Base-by-base conservation (phyloP, 2,888 invertebrate genomes). In the Erpobdella octoculata region DNA sequence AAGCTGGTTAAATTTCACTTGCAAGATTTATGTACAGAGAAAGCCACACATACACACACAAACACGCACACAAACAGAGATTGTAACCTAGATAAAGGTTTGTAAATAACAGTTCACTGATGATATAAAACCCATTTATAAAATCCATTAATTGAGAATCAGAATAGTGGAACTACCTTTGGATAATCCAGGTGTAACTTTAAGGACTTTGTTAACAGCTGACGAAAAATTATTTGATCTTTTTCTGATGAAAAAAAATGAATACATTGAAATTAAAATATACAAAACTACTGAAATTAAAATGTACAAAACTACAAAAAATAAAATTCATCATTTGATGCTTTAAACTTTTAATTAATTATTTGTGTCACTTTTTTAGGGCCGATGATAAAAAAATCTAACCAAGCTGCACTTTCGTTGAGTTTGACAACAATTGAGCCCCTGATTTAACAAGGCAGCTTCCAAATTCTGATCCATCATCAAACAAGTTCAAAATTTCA, bases 141-240 rank as follows among this genome's bases (percentile, higher is more conserved):
- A n/a, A n/a, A n/a, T n/a, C n/a, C n/a, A n/a, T n/a, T n/a, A n/a
- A n/a, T n/a, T n/a, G n/a, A n/a, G n/a, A n/a, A n/a, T n/a, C n/a
- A n/a, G n/a, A n/a, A n/a, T n/a, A n/a, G n/a, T n/a, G n/a, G n/a
- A n/a, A n/a, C n/a, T n/a, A 62, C 62, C 21, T 2, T 31, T 33
- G 62, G 62, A 33, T 62, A 62, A 35, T 62, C 62, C 31, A 62
- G 31, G 31, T 62, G 62, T n/a, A 62, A 5, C 62, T 62, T 62
- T 15, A 62, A 31, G 28, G 62, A 31, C 35, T 62, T 62, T 8
- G 62, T 28, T 31, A 62, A 62, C 62, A 33, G 62, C 31, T 62
- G 62, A n/a, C 33, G 21, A 35, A 62, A 62, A 6, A 35, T 28
- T 62, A 31, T 28, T 62, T n/a, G 31, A 6, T 62, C 62, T 15